These are phyloP conservation scores for Myrmecophaga tridactyla DNA, from an alignment of 2,113 vertebrate species.

Conservation along the genomic window DNA sequence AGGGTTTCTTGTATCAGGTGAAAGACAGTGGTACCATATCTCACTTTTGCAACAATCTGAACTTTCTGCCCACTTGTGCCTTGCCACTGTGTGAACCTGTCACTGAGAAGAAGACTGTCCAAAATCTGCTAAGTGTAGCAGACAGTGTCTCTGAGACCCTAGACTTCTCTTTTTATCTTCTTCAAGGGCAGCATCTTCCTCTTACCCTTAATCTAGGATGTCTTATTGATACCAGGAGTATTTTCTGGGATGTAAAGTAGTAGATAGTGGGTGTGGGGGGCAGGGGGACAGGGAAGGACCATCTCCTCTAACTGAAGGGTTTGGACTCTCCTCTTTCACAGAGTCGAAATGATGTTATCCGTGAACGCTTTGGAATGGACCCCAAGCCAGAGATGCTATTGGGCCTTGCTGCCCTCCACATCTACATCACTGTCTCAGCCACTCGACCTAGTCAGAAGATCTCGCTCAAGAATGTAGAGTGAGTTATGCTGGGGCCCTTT, in stretches of 20 bases:
- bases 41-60: neutral
- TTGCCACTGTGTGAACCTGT: neutral
- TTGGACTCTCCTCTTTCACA: constrained; percentile 74
- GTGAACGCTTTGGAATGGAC: constrained; percentile 94
- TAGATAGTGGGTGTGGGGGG: neutral
- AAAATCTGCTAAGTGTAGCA: neutral
- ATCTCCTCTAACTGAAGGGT: constrained; percentile 29
- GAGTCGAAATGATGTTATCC: constrained; percentile 98
- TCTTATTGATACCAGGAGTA: neutral
- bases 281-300: neutral
- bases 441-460: constrained; percentile 98
- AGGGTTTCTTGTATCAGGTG: neutral
- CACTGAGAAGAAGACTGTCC: neutral
- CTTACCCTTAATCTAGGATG: neutral
- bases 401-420: constrained; percentile 94
- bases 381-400: constrained; percentile 95
- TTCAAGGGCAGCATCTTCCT: neutral
- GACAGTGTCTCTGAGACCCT: neutral
- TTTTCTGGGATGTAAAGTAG: neutral
- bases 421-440: constrained; percentile 97
- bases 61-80: constrained; percentile 1
- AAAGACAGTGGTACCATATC: neutral
- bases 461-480: constrained; percentile 98
- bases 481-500: constrained; percentile 82
- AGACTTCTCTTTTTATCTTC: neutral